Evolutionary conservation across 1,140 invertebrate genomes (phyloP).

Genomic region (Plutomurus gul): DNA sequence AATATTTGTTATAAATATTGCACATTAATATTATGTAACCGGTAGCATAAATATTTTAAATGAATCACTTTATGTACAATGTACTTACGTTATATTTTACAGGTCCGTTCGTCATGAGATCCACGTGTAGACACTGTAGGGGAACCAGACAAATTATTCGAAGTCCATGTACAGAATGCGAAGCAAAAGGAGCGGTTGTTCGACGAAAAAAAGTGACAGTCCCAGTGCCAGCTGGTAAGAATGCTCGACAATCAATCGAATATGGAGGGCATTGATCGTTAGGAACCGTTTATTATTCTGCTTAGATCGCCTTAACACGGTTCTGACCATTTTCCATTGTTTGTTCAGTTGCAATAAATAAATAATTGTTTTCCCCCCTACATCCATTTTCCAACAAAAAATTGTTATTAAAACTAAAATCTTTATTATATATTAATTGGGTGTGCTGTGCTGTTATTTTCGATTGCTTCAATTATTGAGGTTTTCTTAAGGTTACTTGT

Average conservation of each 20-base stretch:
- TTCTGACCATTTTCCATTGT: too few relatives aligned
- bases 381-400: too few relatives aligned
- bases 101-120: conserved; percentile 97
- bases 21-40: background rate
- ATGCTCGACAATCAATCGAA: background rate
- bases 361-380: too few relatives aligned
- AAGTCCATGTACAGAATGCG: conserved; percentile 88
- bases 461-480: too few relatives aligned
- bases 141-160: conserved; percentile 86
- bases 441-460: too few relatives aligned
- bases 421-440: too few relatives aligned
- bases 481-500: too few relatives aligned
- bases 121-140: conserved; percentile 91
- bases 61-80: conserved; percentile 6
- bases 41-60: background rate
- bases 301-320: too few relatives aligned
- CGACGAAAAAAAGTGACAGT: conserved; percentile 88
- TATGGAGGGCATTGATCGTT: too few relatives aligned
- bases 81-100: conserved; percentile 28
- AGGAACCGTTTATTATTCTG: too few relatives aligned
- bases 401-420: too few relatives aligned
- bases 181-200: conserved; percentile 88
- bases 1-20: background rate
- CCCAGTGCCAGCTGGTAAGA: conserved; percentile 88
- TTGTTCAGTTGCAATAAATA: too few relatives aligned